A percentile compares a stretch with the other conserved stretches of the same genome.
phyloP scores from a whole-genome alignment of 2,113 vertebrate genomes.

The Gymnorhina tibicen region DNA sequence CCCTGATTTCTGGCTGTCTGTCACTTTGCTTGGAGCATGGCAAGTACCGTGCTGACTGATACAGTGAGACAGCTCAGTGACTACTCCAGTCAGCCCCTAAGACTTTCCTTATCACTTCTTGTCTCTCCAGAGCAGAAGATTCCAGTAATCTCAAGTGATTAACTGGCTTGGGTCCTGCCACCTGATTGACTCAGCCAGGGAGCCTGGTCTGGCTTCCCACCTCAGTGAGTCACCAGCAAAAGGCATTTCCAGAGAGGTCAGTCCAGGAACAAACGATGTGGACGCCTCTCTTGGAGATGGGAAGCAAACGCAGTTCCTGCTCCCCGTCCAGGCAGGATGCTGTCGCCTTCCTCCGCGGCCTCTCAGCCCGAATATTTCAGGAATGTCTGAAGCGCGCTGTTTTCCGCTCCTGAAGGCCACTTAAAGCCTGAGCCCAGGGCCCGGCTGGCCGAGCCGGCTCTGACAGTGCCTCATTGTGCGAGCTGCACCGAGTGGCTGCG shows the following conservation, averaged over 20 bases:
- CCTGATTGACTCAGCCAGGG: not conserved
- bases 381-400: not conserved
- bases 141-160: not conserved
- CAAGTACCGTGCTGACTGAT: not conserved
- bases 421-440: not conserved
- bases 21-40: not conserved
- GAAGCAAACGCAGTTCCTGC: conserved; percentile 2
- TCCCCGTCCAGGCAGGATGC: not conserved
- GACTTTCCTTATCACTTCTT: not conserved
- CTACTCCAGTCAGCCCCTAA: not conserved
- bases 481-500: not conserved
- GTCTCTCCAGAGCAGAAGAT: not conserved
- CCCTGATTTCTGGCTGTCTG: not conserved
- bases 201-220: not conserved
- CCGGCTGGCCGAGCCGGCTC: not conserved
- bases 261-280: not conserved
- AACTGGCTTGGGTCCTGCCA: not conserved
- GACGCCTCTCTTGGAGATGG: not conserved
- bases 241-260: not conserved
- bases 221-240: not conserved
- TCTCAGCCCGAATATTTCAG: not conserved
- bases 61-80: not conserved
- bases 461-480: not conserved
- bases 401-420: not conserved
- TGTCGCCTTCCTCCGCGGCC: not conserved